Base-by-base conservation (phyloP, 2,797 vertebrate species). In the Cirrhinus mrigala region DNA sequence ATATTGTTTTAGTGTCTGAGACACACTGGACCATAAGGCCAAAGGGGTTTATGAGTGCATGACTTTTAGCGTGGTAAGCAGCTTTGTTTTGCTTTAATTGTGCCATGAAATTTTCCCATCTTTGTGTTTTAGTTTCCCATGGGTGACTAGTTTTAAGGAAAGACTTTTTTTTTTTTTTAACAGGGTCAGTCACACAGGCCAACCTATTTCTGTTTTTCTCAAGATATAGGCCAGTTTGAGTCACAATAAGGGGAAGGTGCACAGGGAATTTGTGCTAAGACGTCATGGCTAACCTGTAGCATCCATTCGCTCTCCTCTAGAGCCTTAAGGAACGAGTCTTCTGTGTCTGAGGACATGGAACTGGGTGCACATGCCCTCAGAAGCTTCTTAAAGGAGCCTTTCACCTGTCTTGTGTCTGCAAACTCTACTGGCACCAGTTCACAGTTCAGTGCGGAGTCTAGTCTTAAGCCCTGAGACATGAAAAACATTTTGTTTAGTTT, bases 261-360 rank as follows among this genome's bases (percentile, higher is more conserved):
- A 64, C n/a, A 24, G 20, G 27, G 22, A 27, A 24, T 69, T 14
- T 69, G 48, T 24, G 66, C 56, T 27, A 16, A 44, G 27, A 64
- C 7, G 48, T 84, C 48, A 70, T 6, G 71, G 71, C 88, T 89
- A 94, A 99, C 98, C 97, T 99, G 98, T 89, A 96, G 93, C 88
- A 98, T 97, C 98, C 98, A 99, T 87, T 99, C 98, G 0, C 98
- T 99, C 79, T 99, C 98, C 91, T 97, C 98, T 87, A 99, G 91
- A 0, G 95, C 96, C 94, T 96, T 99, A 71, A 98, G 96, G 93
- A 99, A 99, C 4, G 98, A 97, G 90, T 97, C 95, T 78, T 98
- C 96, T 0, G 95, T 93, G 89, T 98, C 97, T 0, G 96, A 93
- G 6, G 96, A 94, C 73, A 94, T 95, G 82, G 96, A 94, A 87